Evolutionary conservation across 2,888 invertebrate genomes (phyloP).

Genomic region (Crocallis elinguaria): DNA sequence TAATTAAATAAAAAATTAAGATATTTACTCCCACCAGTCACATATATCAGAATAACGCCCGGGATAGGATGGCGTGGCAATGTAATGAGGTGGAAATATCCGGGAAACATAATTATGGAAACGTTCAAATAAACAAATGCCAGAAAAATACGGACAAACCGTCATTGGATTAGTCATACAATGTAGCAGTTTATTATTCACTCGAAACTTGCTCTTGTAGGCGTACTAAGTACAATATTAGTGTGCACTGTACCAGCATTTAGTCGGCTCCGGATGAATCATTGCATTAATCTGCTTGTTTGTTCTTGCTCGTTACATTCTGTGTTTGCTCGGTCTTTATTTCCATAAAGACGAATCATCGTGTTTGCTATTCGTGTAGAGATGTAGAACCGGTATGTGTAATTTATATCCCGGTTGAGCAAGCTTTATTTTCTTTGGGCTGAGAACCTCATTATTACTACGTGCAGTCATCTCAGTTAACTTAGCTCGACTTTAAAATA

Average conservation of each 20-base stretch:
- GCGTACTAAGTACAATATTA: not conserved
- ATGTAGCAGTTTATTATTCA: not conserved
- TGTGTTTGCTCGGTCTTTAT: conserved; percentile 49
- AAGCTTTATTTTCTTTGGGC: conserved; percentile 28
- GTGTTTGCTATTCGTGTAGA: conserved; percentile 38
- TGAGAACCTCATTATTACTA: conserved; percentile 22
- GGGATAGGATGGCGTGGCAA: too few species aligned
- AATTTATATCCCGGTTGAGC: conserved; percentile 33
- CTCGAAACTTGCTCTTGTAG: not conserved
- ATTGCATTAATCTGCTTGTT: conserved; percentile 58
- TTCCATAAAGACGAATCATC: conserved; percentile 53
- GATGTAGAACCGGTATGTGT: conserved; percentile 32
- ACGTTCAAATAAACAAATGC: too few species aligned
- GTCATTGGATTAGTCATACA: too few species aligned
- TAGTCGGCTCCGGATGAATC: conserved; percentile 50
- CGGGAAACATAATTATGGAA: too few species aligned
- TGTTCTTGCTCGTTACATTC: conserved; percentile 55
- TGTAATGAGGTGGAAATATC: too few species aligned
- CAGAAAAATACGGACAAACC: too few species aligned
- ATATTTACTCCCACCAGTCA: too few species aligned
- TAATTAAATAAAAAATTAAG: too few species aligned
- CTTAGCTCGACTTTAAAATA: not conserved
- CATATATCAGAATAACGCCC: too few species aligned
- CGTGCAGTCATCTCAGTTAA: conserved; percentile 14
- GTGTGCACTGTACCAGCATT: not conserved